Conservation (phyloP, 53 echinoderm and acorn worm genomes). For the Patiria pectinifera region DNA sequence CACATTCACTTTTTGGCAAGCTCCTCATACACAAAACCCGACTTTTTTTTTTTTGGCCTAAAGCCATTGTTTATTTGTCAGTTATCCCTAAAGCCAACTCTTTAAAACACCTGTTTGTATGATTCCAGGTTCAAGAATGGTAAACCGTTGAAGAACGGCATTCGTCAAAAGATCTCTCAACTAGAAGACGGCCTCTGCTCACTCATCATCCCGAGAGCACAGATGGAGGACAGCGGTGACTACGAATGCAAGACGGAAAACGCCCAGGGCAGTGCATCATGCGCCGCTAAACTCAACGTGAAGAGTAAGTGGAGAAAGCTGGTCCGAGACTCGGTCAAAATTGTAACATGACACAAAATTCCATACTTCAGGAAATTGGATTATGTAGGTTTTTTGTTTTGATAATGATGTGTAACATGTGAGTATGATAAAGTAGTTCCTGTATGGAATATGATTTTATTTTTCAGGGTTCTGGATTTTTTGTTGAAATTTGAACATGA, state of each 20-base stretch:
- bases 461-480: neutral
- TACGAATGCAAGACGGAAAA: slow-evolving; percentile 68
- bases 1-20: too few relatives aligned
- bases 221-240: slow-evolving; percentile 67
- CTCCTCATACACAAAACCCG: too few relatives aligned
- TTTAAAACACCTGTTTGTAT: neutral
- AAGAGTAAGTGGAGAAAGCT: slow-evolving; percentile 41
- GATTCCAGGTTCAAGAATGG: slow-evolving; percentile 69
- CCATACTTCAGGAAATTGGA: neutral
- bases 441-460: neutral
- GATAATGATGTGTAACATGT: neutral
- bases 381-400: neutral
- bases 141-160: slow-evolving; percentile 63
- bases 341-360: neutral
- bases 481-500: neutral
- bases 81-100: neutral
- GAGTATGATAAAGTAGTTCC: neutral
- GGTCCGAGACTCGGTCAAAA: neutral
- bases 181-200: slow-evolving; percentile 46
- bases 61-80: neutral
- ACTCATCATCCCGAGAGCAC: slow-evolving; percentile 53
- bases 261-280: slow-evolving; percentile 46
- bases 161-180: slow-evolving; percentile 59
- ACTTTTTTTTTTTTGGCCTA: too few relatives aligned
- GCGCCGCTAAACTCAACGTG: slow-evolving; percentile 44